These are phyloP conservation scores for Lathronympha strigana DNA, from an alignment of 2,888 invertebrate genomes.

Conservation along the genomic window DNA sequence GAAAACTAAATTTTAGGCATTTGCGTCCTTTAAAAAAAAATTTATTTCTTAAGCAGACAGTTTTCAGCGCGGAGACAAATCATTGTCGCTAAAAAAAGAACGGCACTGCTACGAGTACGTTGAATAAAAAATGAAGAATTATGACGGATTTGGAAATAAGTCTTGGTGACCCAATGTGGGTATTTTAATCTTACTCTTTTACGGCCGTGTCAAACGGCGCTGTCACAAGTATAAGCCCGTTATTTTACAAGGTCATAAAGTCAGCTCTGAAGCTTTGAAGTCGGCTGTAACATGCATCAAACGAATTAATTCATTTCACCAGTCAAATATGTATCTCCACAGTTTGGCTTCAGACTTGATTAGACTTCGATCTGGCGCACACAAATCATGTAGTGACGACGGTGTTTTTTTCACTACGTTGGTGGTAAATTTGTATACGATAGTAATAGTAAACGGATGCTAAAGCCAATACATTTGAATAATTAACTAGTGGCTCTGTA, in stretches of 20 bases:
- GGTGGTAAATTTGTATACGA: not conserved
- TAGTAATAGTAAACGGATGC: not conserved
- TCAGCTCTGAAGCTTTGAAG: slow-evolving; percentile 18
- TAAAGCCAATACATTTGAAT: not conserved
- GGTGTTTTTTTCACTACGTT: not conserved
- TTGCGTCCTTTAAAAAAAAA: no score
- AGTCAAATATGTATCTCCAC: slow-evolving; percentile 1
- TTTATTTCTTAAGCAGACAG: no score
- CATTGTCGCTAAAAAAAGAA: no score
- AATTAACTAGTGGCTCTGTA: no score
- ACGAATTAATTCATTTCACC: slow-evolving; percentile 18
- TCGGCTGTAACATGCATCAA: slow-evolving; percentile 17
- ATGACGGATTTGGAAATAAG: not conserved
- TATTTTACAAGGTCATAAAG: slow-evolving; percentile 27
- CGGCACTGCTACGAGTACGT: not conserved
- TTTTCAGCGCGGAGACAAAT: no score
- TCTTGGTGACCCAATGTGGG: not conserved
- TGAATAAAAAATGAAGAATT: not conserved
- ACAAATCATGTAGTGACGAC: not conserved
- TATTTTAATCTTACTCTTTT: slow-evolving; percentile 4
- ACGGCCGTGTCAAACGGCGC: slow-evolving; percentile 9
- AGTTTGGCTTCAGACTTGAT: not conserved
- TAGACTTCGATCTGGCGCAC: not conserved
- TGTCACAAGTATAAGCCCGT: slow-evolving; percentile 21
- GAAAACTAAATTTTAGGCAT: no score